Conservation (phyloP, 2,888 invertebrate species). For the Fragum sueziense region DNA sequence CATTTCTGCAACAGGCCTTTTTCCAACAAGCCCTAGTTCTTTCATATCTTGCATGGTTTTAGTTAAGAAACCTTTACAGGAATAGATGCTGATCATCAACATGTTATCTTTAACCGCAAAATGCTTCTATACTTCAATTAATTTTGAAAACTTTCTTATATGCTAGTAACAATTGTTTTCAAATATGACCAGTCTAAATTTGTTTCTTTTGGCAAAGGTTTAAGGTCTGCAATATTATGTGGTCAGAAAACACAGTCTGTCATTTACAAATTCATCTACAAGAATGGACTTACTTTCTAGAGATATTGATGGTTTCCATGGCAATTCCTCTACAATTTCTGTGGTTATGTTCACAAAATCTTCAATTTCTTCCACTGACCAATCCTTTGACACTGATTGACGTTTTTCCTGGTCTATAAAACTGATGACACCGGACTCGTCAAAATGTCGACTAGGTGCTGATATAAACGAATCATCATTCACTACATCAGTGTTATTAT, state of each 20-base stretch:
- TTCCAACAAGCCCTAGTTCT: no score
- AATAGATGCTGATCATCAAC: background rate
- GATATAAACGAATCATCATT: background rate
- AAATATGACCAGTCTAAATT: background rate
- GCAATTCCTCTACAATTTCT: constrained; percentile 42
- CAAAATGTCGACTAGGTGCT: constrained; percentile 7
- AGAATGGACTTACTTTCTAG: constrained; percentile 52
- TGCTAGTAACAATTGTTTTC: no score
- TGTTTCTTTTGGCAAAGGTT: background rate
- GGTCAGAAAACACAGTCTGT: background rate
- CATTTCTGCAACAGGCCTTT: no score
- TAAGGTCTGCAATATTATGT: background rate
- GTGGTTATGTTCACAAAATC: constrained; percentile 50
- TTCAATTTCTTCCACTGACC: constrained; percentile 39
- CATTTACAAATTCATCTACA: background rate
- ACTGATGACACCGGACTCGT: constrained; percentile 9
- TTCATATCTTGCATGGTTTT: no score
- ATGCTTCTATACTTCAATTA: no score
- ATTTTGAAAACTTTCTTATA: no score
- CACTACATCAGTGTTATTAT: background rate
- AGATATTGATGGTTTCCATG: constrained; percentile 45
- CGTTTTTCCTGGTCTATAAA: background rate
- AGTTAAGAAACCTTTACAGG: no score
- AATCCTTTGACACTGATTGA: constrained; percentile 4
- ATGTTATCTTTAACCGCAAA: background rate